Base-by-base conservation (phyloP, 2,113 vertebrate species). In the Tyrannus savana region DNA sequence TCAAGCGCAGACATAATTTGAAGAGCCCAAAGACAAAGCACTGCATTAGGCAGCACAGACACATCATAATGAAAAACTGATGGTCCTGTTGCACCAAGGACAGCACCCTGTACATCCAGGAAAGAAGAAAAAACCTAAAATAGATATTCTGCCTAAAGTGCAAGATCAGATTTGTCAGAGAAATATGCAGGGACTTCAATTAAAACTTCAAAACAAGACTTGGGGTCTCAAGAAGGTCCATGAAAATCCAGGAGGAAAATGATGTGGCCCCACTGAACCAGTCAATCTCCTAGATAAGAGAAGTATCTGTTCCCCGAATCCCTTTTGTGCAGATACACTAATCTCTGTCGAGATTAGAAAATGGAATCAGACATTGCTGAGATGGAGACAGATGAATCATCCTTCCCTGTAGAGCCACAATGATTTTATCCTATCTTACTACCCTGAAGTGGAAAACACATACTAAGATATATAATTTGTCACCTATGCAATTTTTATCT, bases 1-100 rank as follows among this genome's bases (percentile, higher is more conserved):
- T 81, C 35, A 77, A 77, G 68, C 0, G 0, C 52, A 68, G 5
- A 7, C 7, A 16, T 30, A 39, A 47, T 35, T 35, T 44, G 53
- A 96, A 64, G 27, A 86, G 24, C 10, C 17, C 35, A 49, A 95
- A 81, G 59, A 67, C 46, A 84, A 80, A 89, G 35, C 68, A 31
- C 42, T 33, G 59, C 46, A 67, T 66, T 66, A 80, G 41, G 67
- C 55, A 77, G 31, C 59, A 73, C 24, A 89, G 28, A 58, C 24
- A 14, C 1, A 44, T 4, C 63, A 37, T 3, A 2, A 59, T 41
- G 18, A 69, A 92, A 93, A 44, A 76, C 41, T 31, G 10, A 83
- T 10, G 5, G 37, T 66, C 37, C 46, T 73, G 19, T 15, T 91
- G 46, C 41, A 80, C 33, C 17, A 60, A 78, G 8, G 33, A 60